Conservation (phyloP, 1,140 invertebrate species). For the Sarcophaga peregrina region DNA sequence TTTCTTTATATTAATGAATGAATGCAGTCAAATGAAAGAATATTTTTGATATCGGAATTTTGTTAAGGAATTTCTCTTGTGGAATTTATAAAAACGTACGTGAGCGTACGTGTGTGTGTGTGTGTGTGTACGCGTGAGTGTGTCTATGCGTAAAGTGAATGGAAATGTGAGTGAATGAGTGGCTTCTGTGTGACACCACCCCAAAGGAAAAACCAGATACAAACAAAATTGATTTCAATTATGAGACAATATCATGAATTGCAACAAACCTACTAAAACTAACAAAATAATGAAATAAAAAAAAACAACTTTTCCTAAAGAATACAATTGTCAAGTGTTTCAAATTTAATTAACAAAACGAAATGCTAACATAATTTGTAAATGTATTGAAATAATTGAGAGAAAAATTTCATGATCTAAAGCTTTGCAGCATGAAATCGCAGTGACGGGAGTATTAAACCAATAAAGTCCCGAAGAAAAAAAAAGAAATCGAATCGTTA, state of each 20-base stretch:
- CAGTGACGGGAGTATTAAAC: not conserved
- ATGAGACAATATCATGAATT: conserved; percentile 32
- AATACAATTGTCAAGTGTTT: not conserved
- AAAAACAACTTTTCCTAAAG: not conserved
- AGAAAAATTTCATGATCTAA: not conserved
- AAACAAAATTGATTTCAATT: conserved; percentile 44
- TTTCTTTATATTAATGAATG: too few relatives aligned
- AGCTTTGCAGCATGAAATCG: not conserved
- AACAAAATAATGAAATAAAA: too few relatives aligned
- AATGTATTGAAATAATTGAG: not conserved
- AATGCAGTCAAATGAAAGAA: too few relatives aligned
- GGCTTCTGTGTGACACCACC: conserved; percentile 43
- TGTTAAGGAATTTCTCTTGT: too few relatives aligned
- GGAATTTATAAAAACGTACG: too few relatives aligned
- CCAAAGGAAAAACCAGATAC: conserved; percentile 43
- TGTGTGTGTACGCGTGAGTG: not conserved
- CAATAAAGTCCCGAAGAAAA: not conserved
- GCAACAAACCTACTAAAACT: not conserved
- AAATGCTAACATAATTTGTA: conserved; percentile 6
- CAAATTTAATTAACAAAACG: not conserved
- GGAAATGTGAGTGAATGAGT: conserved; percentile 31
- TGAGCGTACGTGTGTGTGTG: not conserved
- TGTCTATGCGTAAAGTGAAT: conserved; percentile 5
- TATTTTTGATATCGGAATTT: too few relatives aligned
- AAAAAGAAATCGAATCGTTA: not conserved